Percentiles rank a stretch among this genome's conserved stretches.
Evolutionary conservation across 2,888 invertebrate species (phyloP).

Genomic region (Chelonus formosanus): DNA sequence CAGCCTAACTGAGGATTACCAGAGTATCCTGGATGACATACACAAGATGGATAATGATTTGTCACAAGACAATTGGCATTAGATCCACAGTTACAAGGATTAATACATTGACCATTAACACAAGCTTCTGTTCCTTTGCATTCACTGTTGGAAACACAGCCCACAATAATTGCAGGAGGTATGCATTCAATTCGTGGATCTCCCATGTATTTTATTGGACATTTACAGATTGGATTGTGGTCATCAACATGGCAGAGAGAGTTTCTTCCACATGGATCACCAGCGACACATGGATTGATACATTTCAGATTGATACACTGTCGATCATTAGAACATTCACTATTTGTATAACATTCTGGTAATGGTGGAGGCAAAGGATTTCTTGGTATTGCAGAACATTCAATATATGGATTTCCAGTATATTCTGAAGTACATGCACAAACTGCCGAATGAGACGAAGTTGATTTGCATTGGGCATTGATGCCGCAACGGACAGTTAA

Average conservation of each 20-base stretch:
- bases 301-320: slow-evolving; percentile 81
- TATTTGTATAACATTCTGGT: slow-evolving; percentile 79
- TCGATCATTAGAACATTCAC: slow-evolving; percentile 79
- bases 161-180: slow-evolving; percentile 75
- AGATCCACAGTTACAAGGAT: slow-evolving; percentile 86
- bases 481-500: slow-evolving; percentile 80
- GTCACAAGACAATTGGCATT: slow-evolving; percentile 84
- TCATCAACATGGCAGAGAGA: slow-evolving; percentile 85
- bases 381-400: slow-evolving; percentile 70
- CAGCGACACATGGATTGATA: slow-evolving; percentile 77
- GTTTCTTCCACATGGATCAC: slow-evolving; percentile 78
- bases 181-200: slow-evolving; percentile 77
- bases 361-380: slow-evolving; percentile 52
- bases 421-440: slow-evolving; percentile 83
- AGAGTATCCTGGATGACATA: slow-evolving; percentile 82
- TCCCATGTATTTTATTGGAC: slow-evolving; percentile 81
- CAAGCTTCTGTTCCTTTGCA: slow-evolving; percentile 86
- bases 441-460: slow-evolving; percentile 75
- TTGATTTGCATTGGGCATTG: slow-evolving; percentile 82
- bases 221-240: slow-evolving; percentile 80
- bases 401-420: slow-evolving; percentile 80
- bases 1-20: slow-evolving; percentile 88
- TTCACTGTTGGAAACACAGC: slow-evolving; percentile 81
- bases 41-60: slow-evolving; percentile 87
- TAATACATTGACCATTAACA: slow-evolving; percentile 80